Percentiles rank a stretch among this genome's conserved stretches.
Evolutionary conservation across 2,797 vertebrate species (phyloP).

Genomic region (Adrianichthys oophorus): DNA sequence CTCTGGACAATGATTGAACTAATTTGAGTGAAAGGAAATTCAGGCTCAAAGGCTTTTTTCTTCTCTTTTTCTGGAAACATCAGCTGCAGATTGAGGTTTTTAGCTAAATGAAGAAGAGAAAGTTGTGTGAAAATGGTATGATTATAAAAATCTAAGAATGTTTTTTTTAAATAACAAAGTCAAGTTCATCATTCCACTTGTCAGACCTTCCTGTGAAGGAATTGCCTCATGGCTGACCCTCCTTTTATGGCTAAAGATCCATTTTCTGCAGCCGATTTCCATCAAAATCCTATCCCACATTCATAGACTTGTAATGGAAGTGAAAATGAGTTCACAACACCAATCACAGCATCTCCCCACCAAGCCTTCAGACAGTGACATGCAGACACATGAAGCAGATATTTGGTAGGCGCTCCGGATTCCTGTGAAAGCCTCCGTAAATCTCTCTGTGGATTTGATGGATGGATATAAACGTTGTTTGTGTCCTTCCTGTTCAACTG

Average conservation of each 20-base stretch:
- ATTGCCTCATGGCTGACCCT: conserved; percentile 47
- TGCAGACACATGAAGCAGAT: conserved; percentile 9
- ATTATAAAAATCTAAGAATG: too few species aligned
- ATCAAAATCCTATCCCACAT: conserved; percentile 53
- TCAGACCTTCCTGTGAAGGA: conserved; percentile 14
- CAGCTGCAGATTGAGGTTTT: conserved; percentile 8
- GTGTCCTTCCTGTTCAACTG: conserved; percentile 35
- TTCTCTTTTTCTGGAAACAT: neutral
- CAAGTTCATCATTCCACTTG: too few species aligned
- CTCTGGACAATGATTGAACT: conserved; percentile 43
- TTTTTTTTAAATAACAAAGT: too few species aligned
- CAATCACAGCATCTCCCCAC: conserved; percentile 41
- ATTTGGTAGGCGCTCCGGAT: conserved; percentile 20
- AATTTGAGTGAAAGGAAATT: conserved; percentile 49
- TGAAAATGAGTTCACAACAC: conserved; percentile 61
- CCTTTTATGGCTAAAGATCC: conserved; percentile 66
- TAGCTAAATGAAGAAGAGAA: conserved; percentile 19
- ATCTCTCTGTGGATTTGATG: conserved; percentile 34
- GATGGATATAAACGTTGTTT: conserved; percentile 29
- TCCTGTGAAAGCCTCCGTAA: conserved; percentile 17
- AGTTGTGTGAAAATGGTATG: too few species aligned
- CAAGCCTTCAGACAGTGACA: conserved; percentile 22
- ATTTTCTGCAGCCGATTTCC: conserved; percentile 60
- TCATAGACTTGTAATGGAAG: conserved; percentile 67
- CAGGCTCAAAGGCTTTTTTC: conserved; percentile 30